Percentiles rank a stretch among this genome's conserved stretches.
Conservation (phyloP, 2,888 invertebrate species). For the Zaprionus obscuricornis region DNA sequence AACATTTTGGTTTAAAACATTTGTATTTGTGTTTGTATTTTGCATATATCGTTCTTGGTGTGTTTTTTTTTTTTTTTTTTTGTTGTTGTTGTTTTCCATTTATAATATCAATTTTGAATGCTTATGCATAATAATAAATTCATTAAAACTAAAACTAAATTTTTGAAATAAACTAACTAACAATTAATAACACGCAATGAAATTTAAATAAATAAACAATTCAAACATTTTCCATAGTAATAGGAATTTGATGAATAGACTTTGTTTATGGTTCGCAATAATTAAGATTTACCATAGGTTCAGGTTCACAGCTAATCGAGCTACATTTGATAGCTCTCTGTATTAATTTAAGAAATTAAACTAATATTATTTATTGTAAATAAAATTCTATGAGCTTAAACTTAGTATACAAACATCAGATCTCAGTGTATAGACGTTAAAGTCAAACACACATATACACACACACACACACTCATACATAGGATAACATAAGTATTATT, state of each 20-base stretch:
- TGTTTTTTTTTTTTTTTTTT: too few species aligned
- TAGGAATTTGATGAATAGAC: too few species aligned
- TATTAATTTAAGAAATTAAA: conserved; percentile 13
- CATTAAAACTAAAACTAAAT: conserved; percentile 71
- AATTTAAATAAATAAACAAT: conserved; percentile 30
- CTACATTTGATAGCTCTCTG: conserved; percentile 42
- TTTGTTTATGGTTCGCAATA: conserved; percentile 5
- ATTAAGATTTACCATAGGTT: conserved; percentile 7
- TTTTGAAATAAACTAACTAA: conserved; percentile 42
- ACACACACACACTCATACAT: too few species aligned
- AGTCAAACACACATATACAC: too few species aligned
- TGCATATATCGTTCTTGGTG: conserved; percentile 45
- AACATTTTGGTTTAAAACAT: conserved; percentile 60
- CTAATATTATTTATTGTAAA: conserved; percentile 29
- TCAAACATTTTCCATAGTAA: conserved; percentile 24
- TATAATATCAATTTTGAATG: conserved; percentile 69
- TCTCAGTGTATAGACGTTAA: too few species aligned
- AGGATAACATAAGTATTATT: neutral
- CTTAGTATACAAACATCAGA: conserved; percentile 51
- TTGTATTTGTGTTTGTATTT: conserved; percentile 18
- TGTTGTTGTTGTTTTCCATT: too few species aligned
- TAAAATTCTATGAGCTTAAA: conserved; percentile 48
- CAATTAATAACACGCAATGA: conserved; percentile 28
- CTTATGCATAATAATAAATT: conserved; percentile 68
- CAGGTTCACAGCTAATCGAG: conserved; percentile 50